These are phyloP conservation scores for Cantharis rufa DNA, from an alignment of 2,888 invertebrate genomes.

Conservation along the genomic window DNA sequence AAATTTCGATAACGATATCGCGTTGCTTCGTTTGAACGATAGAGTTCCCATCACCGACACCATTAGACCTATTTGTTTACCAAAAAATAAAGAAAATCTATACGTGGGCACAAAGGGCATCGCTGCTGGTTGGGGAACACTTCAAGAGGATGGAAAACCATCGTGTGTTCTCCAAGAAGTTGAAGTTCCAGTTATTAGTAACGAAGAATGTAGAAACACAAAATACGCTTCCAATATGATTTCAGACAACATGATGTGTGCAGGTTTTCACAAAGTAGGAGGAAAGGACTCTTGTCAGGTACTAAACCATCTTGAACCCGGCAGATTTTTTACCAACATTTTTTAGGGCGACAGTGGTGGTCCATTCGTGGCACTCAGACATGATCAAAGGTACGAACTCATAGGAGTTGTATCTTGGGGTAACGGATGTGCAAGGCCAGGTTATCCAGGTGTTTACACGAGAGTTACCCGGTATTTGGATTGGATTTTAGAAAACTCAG, in stretches of 20 bases:
- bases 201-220: constrained; percentile 73
- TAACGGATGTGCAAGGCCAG: constrained; percentile 82
- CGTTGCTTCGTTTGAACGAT: constrained; percentile 78
- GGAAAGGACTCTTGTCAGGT: constrained; percentile 84
- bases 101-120: constrained; percentile 75
- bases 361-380: constrained; percentile 72
- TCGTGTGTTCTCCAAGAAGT: constrained; percentile 84
- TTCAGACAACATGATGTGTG: constrained; percentile 87
- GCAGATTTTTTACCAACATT: neutral
- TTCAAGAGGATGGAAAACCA: constrained; percentile 83
- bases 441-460: constrained; percentile 86
- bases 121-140: constrained; percentile 87
- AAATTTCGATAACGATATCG: constrained; percentile 89
- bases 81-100: constrained; percentile 65
- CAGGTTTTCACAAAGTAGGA: constrained; percentile 73
- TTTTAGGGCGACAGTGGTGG: constrained; percentile 81
- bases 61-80: constrained; percentile 83
- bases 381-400: constrained; percentile 75
- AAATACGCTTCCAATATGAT: constrained; percentile 85
- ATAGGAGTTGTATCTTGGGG: constrained; percentile 89
- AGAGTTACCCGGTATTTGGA: constrained; percentile 79
- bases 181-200: constrained; percentile 74
- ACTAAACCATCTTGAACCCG: constrained; percentile 22
- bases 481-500: constrained; percentile 79
- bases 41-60: constrained; percentile 77